Evolutionary conservation across 2,797 vertebrate genomes (phyloP), one percentile per base, ranked within the genome.

Genomic region (Microtus agrestis): DNA sequence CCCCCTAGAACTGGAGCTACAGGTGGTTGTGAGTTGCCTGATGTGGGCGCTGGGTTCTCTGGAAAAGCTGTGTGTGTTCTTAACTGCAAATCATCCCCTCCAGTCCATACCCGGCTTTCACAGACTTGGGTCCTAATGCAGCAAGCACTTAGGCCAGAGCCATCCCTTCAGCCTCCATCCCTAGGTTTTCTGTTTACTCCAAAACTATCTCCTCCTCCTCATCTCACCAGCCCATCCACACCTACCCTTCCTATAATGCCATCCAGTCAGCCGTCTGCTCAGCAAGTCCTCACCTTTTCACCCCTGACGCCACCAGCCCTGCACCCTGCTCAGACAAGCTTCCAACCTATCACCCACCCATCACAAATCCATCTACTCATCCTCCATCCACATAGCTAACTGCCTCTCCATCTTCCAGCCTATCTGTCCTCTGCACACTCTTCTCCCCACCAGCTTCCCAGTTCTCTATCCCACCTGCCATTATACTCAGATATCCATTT

Each of bases 351-450:
- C 61, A 11, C 21, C 46, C 17, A 63, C 34, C 23, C 61, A 13
- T 79, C 11, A 61, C 46, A 51, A 7, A 67, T 56, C 11, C 14
- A 29, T 3, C 0, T 2, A 40, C 2, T 7, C 25, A 11, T 0
- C 37, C 54, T 25, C 43, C 40, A 10, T 3, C 23, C 19, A 63
- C 73, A 54, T 23, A 25, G 13, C 17, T 61, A 31, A 46, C 34
- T n/a, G 2, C 56, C 51, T 48, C 15, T 15, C 71, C 71, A 1
- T 63, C 81, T 78, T 25, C 40, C 34, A n/a, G n/a, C 21, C 59
- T 34, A 7, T 14, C 76, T 8, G 4, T 10, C 43, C 43, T 11
- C 43, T 5, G 5, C 31, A 31, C 34, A 48, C 29, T 23, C 46
- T 43, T 43, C 31, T 29, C 23, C 29, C n/a, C 34, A 2, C 63